Base-by-base conservation (phyloP, 2,888 invertebrate genomes). In the Parthenolecanium corni region DNA sequence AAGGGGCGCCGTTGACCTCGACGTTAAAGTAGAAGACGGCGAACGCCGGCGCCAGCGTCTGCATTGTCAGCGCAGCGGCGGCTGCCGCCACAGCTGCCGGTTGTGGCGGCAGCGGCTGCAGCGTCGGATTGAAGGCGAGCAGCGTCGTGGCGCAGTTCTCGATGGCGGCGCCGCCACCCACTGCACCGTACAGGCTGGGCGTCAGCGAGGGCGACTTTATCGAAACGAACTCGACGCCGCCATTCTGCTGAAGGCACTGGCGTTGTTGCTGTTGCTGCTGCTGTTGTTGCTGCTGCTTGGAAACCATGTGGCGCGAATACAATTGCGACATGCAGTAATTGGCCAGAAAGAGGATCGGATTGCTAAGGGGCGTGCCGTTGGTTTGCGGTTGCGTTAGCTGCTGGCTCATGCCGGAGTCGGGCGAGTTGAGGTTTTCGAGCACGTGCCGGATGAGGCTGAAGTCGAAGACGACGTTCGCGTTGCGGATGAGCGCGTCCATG, bases 281-380 rank as follows among this genome's bases (percentile, higher is more conserved):
- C 23, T 49, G 49, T 21, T 49, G 49, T 49, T 49, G 49, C 21
- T 58, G 58, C 16, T 58, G 58, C 21, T 58, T 58, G 38, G 58
- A 58, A 18, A 58, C 58, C 21, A 58, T 25, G 49, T 58, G 58
- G 9, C 58, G 49, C 21, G 58, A 58, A 49, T 58, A 84, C 65
- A 85, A 72, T 71, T 83, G 84, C 18, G 83, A 83, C 79, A 84
- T 82, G 73, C 86, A 86, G 71, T 85, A 86, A 72, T 86, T 86
- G 61, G 84, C 84, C 66, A 86, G 76, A 70, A 86, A 80, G 67
- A 86, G 74, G 46, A 85, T 80, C 5, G 85, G 84, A 71, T 85
- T 84, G 68, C 82, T 66, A 9, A 54, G 47, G 51, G 62, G 68
- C 23, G 67, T 64, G n/a, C 68, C 66, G 4, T 65, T 67, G 14